phyloP scores from a whole-genome alignment of 37 sponge, comb jelly and placozoan species.

The Hormiphora californensis region DNA sequence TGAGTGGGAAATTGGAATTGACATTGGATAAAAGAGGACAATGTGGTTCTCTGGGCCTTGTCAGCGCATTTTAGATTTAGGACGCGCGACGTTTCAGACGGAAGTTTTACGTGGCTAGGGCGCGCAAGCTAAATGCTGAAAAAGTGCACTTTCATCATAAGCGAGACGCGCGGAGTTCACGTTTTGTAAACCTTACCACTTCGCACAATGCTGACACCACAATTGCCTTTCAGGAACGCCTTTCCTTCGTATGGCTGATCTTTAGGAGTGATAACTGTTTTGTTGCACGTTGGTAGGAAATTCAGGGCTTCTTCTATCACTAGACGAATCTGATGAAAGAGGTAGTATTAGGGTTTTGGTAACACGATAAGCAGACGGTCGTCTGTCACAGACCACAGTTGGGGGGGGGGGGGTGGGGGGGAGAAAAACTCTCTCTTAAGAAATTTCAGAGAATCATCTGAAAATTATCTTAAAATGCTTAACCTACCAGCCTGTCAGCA shows the following conservation, averaged over 20 bases:
- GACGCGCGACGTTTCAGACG: not conserved
- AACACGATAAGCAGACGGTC: too few relatives aligned
- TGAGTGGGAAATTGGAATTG: too few relatives aligned
- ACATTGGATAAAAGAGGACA: too few relatives aligned
- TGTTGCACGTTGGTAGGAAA: slow-evolving; percentile 62
- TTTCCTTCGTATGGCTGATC: slow-evolving; percentile 77
- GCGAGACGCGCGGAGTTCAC: slow-evolving; percentile 23
- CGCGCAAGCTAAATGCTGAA: too few relatives aligned
- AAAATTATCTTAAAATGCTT: not conserved
- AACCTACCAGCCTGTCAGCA: slow-evolving; percentile 45
- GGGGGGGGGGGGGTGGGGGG: too few relatives aligned
- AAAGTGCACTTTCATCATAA: not conserved
- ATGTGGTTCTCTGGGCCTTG: too few relatives aligned
- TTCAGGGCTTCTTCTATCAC: slow-evolving; percentile 89
- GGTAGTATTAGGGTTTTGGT: not conserved
- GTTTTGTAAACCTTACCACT: slow-evolving; percentile 66
- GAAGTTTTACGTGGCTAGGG: too few relatives aligned
- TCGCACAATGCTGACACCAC: slow-evolving; percentile 90
- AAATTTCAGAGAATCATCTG: too few relatives aligned
- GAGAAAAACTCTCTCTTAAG: too few relatives aligned
- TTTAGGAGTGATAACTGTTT: slow-evolving; percentile 75
- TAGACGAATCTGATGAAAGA: slow-evolving; percentile 67
- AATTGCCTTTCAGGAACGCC: slow-evolving; percentile 74
- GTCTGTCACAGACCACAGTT: too few relatives aligned
- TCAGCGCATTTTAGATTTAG: too few relatives aligned